These are phyloP conservation scores for Drosophila barbarae DNA, from an alignment of 2,888 invertebrate genomes.

Conservation along the genomic window DNA sequence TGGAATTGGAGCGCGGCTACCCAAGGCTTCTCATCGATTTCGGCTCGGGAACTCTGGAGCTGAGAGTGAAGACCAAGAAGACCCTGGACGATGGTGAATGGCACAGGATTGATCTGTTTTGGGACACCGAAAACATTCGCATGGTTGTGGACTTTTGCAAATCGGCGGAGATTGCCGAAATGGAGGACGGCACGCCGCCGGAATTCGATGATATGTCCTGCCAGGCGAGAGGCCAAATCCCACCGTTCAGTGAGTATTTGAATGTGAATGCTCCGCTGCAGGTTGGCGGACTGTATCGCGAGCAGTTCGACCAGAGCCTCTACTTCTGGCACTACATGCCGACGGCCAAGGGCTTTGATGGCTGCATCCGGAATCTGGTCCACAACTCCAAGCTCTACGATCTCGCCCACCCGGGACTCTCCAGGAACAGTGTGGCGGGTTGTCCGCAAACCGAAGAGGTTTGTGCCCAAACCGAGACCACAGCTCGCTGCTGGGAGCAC, in stretches of 20 bases:
- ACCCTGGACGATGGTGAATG: constrained; percentile 97
- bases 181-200: constrained; percentile 93
- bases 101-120: constrained; percentile 97
- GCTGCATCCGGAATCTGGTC: constrained; percentile 96
- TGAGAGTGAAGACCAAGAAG: constrained; percentile 91
- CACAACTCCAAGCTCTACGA: constrained; percentile 98
- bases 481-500: constrained; percentile 93
- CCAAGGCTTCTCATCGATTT: constrained; percentile 95
- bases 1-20: constrained; percentile 95
- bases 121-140: constrained; percentile 95
- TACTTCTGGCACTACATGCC: constrained; percentile 96
- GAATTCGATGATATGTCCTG: constrained; percentile 94
- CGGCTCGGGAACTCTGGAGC: constrained; percentile 94
- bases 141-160: constrained; percentile 96
- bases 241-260: constrained; percentile 96
- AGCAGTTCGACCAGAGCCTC: constrained; percentile 92
- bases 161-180: constrained; percentile 91
- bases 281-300: constrained; percentile 94
- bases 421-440: constrained; percentile 91
- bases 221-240: constrained; percentile 93
- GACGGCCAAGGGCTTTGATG: constrained; percentile 94
- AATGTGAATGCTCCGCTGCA: constrained; percentile 97
- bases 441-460: constrained; percentile 96
- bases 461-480: constrained; percentile 92
- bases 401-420: constrained; percentile 94